Percentiles rank a stretch among this genome's conserved stretches.
Conservation (phyloP, 1,140 invertebrate genomes). For the Uloborus diversus region DNA sequence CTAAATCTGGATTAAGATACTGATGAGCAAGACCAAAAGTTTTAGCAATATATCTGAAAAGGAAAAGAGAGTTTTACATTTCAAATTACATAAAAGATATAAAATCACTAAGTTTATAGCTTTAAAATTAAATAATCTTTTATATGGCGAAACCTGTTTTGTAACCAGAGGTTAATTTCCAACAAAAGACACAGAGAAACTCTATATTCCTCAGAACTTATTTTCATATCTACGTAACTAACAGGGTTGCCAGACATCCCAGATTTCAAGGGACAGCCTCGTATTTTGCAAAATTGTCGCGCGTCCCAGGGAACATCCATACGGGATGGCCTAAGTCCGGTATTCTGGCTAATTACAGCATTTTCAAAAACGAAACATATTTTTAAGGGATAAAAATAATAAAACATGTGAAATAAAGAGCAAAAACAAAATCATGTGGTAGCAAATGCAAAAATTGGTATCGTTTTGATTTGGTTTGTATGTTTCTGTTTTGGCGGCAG, state of each 20-base stretch:
- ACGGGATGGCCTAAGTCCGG: no score
- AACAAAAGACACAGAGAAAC: background rate
- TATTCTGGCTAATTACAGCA: no score
- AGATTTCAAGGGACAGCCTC: no score
- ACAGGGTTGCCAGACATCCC: no score
- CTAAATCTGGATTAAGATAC: constrained; percentile 82
- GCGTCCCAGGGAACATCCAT: no score
- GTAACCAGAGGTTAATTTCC: background rate
- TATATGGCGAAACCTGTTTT: background rate
- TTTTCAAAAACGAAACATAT: background rate
- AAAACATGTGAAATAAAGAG: no score
- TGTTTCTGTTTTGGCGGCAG: no score
- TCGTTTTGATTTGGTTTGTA: no score
- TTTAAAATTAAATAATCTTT: background rate
- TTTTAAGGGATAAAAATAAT: no score
- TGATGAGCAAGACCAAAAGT: constrained; percentile 78
- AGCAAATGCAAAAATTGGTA: no score
- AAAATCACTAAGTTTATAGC: background rate
- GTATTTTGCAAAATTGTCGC: no score
- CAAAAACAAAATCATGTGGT: no score
- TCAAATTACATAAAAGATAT: background rate
- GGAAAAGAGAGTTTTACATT: background rate
- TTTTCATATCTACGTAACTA: background rate
- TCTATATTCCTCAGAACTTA: background rate
- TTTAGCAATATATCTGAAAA: constrained; percentile 78